Conservation (phyloP, 2,888 invertebrate species). For the Dioctria linearis region DNA sequence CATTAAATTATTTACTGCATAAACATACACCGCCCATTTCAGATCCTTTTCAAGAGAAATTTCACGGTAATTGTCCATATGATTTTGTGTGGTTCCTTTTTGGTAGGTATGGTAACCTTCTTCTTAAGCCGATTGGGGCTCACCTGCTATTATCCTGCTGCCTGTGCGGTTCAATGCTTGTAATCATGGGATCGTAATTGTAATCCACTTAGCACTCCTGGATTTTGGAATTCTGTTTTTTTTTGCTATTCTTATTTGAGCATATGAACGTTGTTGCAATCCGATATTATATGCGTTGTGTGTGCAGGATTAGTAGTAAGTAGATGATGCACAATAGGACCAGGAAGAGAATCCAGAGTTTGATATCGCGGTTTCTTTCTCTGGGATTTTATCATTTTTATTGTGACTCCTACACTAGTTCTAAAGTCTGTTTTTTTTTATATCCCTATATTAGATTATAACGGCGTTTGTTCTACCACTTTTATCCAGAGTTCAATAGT, state of each 20-base stretch:
- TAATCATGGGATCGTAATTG: constrained; percentile 51
- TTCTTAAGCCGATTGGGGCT: constrained; percentile 1
- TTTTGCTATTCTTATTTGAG: background rate
- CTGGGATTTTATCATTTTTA: background rate
- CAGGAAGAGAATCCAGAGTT: background rate
- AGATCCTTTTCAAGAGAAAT: constrained; percentile 10
- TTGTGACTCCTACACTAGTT: background rate
- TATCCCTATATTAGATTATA: no score
- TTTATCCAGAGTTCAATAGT: background rate
- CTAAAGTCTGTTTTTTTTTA: background rate
- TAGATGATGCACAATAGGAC: background rate
- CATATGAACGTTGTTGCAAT: background rate
- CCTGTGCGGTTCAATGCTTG: constrained; percentile 25
- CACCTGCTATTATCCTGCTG: constrained; percentile 25
- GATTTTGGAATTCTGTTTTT: constrained; percentile 16
- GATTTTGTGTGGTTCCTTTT: constrained; percentile 40
- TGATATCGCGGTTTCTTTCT: background rate
- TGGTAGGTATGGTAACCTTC: background rate
- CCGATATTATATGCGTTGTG: background rate
- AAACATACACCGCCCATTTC: constrained; percentile 52
- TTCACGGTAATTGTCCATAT: constrained; percentile 36
- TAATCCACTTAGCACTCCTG: constrained; percentile 52
- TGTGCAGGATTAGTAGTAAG: background rate
- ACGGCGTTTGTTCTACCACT: background rate
- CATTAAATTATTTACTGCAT: constrained; percentile 56